Conservation (phyloP, 2,797 vertebrate species). For the Enteromius afrohamiltoni region DNA sequence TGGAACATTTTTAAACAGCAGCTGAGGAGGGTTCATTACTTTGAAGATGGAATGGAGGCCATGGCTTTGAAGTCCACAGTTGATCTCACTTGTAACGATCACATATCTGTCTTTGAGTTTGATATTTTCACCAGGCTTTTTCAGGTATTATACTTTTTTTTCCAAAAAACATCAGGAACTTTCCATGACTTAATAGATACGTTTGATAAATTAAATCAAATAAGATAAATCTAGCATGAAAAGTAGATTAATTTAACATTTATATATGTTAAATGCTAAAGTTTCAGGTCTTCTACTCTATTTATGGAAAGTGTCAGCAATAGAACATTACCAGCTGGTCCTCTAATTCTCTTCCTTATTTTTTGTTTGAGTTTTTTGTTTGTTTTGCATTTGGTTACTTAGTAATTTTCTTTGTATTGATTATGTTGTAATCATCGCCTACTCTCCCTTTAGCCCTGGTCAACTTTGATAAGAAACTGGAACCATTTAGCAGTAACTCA, state of each 20-base stretch:
- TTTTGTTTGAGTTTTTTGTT: not conserved
- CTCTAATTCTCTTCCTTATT: not conserved
- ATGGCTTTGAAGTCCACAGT: constrained; percentile 87
- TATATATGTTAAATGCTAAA: not conserved
- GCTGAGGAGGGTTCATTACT: constrained; percentile 73
- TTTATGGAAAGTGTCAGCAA: not conserved
- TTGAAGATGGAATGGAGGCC: constrained; percentile 82
- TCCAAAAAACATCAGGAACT: not conserved
- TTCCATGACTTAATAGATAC: not conserved
- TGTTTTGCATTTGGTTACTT: not conserved
- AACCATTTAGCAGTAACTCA: constrained; percentile 87
- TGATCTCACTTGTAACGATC: constrained; percentile 86
- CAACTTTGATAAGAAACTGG: constrained; percentile 86
- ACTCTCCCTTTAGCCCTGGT: constrained; percentile 79
- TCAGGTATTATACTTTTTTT: constrained; percentile 75
- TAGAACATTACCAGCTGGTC: not conserved
- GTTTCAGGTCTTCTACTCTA: not conserved
- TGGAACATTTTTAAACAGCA: constrained; percentile 81
- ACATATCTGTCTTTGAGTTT: constrained; percentile 90
- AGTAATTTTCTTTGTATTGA: not conserved
- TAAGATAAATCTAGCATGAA: not conserved
- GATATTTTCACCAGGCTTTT: constrained; percentile 91
- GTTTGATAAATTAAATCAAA: not conserved
- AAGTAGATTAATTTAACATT: not conserved
- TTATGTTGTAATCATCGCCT: not conserved